Evolutionary conservation across 2,113 vertebrate species (phyloP), one percentile per base, ranked within the genome.

Genomic region (Xenopus borealis): DNA sequence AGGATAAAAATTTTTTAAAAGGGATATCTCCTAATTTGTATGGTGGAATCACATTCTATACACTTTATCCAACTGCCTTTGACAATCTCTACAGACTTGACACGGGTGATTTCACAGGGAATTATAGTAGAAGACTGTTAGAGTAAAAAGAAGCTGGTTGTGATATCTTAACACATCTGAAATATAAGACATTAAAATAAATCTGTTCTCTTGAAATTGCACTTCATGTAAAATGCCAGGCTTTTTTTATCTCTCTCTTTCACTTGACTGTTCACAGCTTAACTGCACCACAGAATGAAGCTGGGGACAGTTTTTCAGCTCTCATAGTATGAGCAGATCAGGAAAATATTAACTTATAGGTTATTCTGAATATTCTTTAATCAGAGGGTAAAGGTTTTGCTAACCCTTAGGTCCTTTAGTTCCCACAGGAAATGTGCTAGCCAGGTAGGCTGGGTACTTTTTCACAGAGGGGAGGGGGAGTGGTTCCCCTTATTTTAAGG

Each of bases 101-200:
- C 19, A 52, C 7, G 19, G n/a, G 23, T 67, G 65, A 67, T 67
- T 67, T 67, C 65, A 67, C 46, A 67, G 65, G 12, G 65, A 67
- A 67, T 67, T 50, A 67, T 2, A 52, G 12, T 67, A 30, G 17
- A 12, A 67, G 14, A 19, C 20, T 52, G 6, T 50, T 50, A 52
- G 46, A 67, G 12, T 12, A 20, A 20, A 27, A 52, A 13, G 19
- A 67, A 11, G 18, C 10, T 67, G 40, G 17, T 18, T 66, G 14
- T 67, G 63, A 40, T 45, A 52, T 27, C 23, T 27, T 27, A 27
- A 27, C 23, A 27, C 23, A 27, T 27, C 23, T 27, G 23, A 27
- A 27, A 27, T 27, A 27, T 27, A 27, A 27, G 23, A 27, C 23
- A 68, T 27, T 68, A 20, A 68, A 68, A 20, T 66, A 68, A 68